Evolutionary conservation across 2,113 vertebrate genomes (phyloP).

Genomic region (Labeo catla): DNA sequence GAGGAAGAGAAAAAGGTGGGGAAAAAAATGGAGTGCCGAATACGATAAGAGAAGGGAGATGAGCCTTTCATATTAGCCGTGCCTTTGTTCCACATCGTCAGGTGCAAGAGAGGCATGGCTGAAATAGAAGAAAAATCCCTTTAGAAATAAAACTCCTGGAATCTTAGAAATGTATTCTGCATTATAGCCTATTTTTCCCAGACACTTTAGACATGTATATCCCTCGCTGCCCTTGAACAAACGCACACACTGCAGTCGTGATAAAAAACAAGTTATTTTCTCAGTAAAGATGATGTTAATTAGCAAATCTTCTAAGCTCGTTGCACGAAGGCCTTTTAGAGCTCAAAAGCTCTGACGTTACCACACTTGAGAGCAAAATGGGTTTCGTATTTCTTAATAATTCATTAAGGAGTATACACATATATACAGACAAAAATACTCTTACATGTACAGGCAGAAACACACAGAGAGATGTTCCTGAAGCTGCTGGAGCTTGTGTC

Average conservation of each 20-base stretch:
- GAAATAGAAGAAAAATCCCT: slow-evolving; percentile 42
- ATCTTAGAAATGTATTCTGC: slow-evolving; percentile 49
- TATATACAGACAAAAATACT: not conserved
- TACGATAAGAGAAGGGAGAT: slow-evolving; percentile 30
- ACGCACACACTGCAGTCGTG: not conserved
- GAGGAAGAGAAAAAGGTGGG: slow-evolving; percentile 11
- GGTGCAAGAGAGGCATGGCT: slow-evolving; percentile 24
- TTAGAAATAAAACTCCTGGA: slow-evolving; percentile 33
- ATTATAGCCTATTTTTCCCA: slow-evolving; percentile 50
- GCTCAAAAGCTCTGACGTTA: not conserved
- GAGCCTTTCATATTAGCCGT: slow-evolving; percentile 16
- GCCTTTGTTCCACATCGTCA: slow-evolving; percentile 42
- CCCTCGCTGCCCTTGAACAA: slow-evolving; percentile 10
- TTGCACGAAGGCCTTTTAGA: not conserved
- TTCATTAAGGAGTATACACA: not conserved
- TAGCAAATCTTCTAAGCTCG: not conserved
- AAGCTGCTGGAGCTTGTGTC: not conserved
- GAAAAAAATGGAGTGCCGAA: not conserved
- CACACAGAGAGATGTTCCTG: not conserved
- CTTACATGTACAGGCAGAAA: not conserved
- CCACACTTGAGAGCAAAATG: not conserved
- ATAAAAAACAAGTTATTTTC: not conserved
- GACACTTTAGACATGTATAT: not conserved
- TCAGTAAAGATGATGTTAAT: slow-evolving; percentile 15
- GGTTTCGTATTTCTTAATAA: not conserved